These are phyloP conservation scores for Andricus grossulariae DNA, from an alignment of 1,140 invertebrate genomes.

Conservation along the genomic window DNA sequence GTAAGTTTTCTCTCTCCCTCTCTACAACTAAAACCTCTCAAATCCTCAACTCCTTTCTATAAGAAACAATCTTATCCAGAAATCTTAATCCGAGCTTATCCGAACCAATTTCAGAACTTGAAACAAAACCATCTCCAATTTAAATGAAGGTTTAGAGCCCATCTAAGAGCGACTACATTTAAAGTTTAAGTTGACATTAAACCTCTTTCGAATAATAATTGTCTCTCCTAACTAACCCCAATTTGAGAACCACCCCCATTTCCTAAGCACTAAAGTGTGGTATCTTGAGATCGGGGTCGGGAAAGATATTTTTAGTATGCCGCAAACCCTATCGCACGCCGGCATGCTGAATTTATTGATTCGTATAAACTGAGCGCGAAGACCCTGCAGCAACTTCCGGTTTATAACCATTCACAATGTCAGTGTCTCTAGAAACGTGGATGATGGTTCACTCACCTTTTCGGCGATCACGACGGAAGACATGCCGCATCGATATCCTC, in stretches of 20 bases:
- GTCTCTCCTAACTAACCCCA: neutral
- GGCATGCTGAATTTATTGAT: constrained; percentile 65
- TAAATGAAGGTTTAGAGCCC: neutral
- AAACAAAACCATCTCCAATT: constrained; percentile 21
- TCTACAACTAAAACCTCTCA: neutral
- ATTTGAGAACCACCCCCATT: neutral
- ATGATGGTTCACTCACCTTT: constrained; percentile 50
- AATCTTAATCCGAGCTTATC: constrained; percentile 24
- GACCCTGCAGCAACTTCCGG: constrained; percentile 51
- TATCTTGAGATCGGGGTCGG: constrained; percentile 45
- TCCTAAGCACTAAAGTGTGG: neutral
- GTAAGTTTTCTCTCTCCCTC: neutral
- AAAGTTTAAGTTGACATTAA: neutral
- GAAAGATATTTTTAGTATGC: constrained; percentile 50
- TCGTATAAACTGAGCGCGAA: constrained; percentile 55
- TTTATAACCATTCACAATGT: constrained; percentile 35
- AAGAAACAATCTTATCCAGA: neutral
- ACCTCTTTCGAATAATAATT: neutral
- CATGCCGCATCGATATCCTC: constrained; percentile 44
- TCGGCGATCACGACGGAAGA: constrained; percentile 42
- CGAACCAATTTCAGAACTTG: constrained; percentile 4
- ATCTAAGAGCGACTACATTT: neutral
- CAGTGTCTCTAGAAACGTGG: constrained; percentile 37
- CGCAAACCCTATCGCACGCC: constrained; percentile 49
- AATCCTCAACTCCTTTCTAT: neutral